Evolutionary conservation across 23 tunicate genomes (phyloP).

Genomic region (Ciona savignyi): DNA sequence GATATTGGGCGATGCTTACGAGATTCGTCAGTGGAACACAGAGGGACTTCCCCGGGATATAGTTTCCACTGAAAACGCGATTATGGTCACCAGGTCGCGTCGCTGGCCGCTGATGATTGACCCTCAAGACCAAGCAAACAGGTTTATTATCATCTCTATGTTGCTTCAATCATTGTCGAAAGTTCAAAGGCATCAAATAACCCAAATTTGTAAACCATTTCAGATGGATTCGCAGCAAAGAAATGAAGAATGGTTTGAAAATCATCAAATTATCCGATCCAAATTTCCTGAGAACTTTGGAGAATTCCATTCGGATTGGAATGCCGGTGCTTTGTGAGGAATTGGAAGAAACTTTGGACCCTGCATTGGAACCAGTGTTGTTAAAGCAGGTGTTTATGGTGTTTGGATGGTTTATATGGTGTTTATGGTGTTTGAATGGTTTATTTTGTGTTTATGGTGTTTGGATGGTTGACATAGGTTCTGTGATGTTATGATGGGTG

Average conservation of each 20-base stretch:
- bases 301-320: slow-evolving; percentile 90
- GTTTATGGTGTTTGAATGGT: too few species aligned
- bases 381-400: too few species aligned
- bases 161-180: too few species aligned
- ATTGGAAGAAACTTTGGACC: slow-evolving; percentile 85
- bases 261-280: slow-evolving; percentile 89
- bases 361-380: slow-evolving; percentile 94
- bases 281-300: slow-evolving; percentile 87
- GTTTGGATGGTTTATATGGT: too few species aligned
- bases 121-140: slow-evolving; percentile 98
- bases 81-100: slow-evolving; percentile 86
- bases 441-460: too few species aligned
- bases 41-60: slow-evolving; percentile 88
- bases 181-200: too few species aligned
- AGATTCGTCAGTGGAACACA: slow-evolving; percentile 97
- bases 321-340: slow-evolving; percentile 97
- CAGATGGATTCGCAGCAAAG: slow-evolving; percentile 93
- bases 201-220: too few species aligned
- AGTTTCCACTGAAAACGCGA: slow-evolving; percentile 96
- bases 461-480: too few species aligned
- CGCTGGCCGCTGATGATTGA: slow-evolving; percentile 99
- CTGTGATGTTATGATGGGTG: too few species aligned
- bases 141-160: too few species aligned
- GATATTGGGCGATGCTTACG: slow-evolving; percentile 92
- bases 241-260: slow-evolving; percentile 90